phyloP scores from a whole-genome alignment of 2,113 vertebrate genomes.

The Esox niger region DNA sequence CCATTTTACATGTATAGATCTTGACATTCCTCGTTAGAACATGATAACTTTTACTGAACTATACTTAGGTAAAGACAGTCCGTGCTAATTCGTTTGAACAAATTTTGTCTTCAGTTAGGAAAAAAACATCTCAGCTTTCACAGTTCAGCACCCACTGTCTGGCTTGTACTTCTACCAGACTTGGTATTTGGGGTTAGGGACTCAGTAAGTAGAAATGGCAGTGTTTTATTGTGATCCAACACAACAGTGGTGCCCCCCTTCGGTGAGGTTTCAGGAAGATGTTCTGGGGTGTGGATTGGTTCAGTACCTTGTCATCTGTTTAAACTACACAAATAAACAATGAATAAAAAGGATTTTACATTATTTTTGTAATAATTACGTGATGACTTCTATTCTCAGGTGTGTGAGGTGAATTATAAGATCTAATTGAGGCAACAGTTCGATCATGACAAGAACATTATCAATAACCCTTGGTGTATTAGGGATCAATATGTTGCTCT shows the following conservation, averaged over 20 bases:
- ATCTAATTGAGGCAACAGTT: no score
- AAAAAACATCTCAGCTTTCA: conserved; percentile 68
- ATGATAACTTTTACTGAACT: conserved; percentile 85
- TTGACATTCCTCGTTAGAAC: conserved; percentile 92
- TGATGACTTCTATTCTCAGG: no score
- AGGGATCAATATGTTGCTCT: no score
- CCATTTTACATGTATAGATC: no score
- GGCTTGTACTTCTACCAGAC: conserved; percentile 18
- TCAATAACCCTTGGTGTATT: no score
- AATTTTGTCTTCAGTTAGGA: conserved; percentile 43
- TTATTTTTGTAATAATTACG: no score
- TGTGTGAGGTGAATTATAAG: no score
- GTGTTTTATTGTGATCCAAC: conserved; percentile 32
- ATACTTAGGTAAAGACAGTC: conserved; percentile 84
- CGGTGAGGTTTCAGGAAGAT: conserved; percentile 25
- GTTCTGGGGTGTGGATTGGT: conserved; percentile 10
- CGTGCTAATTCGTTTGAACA: conserved; percentile 84
- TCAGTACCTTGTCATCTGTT: conserved; percentile 38
- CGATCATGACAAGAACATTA: no score
- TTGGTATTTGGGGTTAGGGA: background rate
- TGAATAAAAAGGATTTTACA: no score
- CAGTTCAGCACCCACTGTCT: conserved; percentile 28
- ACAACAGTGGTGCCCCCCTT: conserved; percentile 25
- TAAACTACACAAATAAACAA: conserved; percentile 53
- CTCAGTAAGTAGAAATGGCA: conserved; percentile 36